phyloP scores from a whole-genome alignment of 2,113 vertebrate species.

The Vidua chalybeata region DNA sequence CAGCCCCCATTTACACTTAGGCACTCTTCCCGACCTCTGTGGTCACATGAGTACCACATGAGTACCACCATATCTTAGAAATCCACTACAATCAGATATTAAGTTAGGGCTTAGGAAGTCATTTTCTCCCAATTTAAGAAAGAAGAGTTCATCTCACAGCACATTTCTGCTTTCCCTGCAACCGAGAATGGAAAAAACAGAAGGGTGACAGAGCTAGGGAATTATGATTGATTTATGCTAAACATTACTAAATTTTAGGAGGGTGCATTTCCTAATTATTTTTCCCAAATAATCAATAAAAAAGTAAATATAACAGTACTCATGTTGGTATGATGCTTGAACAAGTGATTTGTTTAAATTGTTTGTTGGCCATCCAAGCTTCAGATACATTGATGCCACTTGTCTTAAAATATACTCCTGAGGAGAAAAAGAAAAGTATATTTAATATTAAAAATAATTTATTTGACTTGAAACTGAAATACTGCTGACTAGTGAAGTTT shows the following conservation, averaged over 20 bases:
- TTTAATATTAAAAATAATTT: neutral
- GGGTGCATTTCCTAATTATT: neutral
- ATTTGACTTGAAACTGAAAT: neutral
- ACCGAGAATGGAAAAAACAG: neutral
- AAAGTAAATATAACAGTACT: constrained; percentile 77
- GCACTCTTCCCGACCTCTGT: neutral
- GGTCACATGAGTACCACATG: neutral
- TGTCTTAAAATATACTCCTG: constrained; percentile 96
- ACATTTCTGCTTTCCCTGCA: neutral
- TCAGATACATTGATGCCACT: constrained; percentile 90
- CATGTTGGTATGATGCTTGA: constrained; percentile 90
- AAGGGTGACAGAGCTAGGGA: neutral
- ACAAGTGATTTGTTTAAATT: constrained; percentile 83
- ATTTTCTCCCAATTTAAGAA: neutral
- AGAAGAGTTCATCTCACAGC: neutral
- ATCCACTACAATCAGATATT: neutral
- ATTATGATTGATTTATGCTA: neutral
- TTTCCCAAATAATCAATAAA: neutral
- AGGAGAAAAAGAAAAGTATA: neutral
- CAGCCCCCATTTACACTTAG: neutral
- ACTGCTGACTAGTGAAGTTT: neutral
- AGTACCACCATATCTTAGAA: too few species aligned
- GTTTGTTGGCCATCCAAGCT: constrained; percentile 90
- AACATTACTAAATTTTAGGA: neutral
- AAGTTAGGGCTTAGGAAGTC: constrained; percentile 11